Conservation (phyloP, 2,113 vertebrate species). For the Echinops telfairi region DNA sequence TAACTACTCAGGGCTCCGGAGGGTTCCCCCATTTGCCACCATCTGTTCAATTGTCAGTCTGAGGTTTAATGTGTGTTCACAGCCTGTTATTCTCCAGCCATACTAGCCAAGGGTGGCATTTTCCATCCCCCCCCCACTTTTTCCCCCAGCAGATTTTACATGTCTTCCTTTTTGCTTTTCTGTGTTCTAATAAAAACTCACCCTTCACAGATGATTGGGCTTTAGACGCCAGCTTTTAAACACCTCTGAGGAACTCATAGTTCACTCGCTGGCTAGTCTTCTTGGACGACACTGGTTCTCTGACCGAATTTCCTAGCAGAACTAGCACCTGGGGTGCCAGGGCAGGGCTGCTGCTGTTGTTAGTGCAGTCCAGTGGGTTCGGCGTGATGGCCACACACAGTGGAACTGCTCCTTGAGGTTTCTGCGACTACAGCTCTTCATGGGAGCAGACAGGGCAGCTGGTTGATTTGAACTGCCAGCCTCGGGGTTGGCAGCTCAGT, state of each 20-base stretch:
- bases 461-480: no score
- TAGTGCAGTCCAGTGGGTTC: no score
- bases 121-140: no score
- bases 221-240: neutral
- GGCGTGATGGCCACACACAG: no score
- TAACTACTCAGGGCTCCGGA: neutral
- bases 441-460: no score
- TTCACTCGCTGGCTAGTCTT: no score
- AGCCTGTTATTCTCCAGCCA: neutral
- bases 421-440: no score
- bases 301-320: neutral
- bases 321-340: neutral
- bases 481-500: no score
- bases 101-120: neutral
- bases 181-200: neutral
- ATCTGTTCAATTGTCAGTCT: neutral
- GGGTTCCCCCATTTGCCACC: fast-evolving
- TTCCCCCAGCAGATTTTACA: neutral
- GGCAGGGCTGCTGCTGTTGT: no score
- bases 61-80: neutral
- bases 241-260: no score
- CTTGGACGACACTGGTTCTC: neutral
- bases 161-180: neutral
- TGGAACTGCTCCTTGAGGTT: no score
- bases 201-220: neutral